Percentiles rank a stretch among this genome's conserved stretches.
phyloP scores from a whole-genome alignment of 1,140 invertebrate genomes.

The Camponotus vicinus region DNA sequence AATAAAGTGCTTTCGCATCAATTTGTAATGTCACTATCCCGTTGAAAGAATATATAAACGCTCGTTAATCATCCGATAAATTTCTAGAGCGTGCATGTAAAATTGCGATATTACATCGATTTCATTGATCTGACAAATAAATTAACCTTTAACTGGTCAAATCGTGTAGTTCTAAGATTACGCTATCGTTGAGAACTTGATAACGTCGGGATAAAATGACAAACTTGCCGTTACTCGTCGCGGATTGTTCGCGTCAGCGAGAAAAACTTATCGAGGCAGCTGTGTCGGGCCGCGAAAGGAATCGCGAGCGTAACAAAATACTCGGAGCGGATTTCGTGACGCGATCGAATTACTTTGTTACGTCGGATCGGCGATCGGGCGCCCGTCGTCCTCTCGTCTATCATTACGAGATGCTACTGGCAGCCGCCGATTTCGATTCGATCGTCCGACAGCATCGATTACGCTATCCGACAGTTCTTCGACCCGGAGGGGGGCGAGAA shows the following conservation, averaged over 20 bases:
- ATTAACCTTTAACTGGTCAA: conserved; percentile 5
- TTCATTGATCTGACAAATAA: neutral
- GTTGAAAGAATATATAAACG: neutral
- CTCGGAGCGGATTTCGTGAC: conserved; percentile 48
- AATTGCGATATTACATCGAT: conserved; percentile 10
- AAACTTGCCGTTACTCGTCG: neutral
- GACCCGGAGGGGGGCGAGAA: conserved; percentile 41
- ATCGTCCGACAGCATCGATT: conserved; percentile 69
- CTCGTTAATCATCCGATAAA: conserved; percentile 23
- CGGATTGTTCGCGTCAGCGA: conserved; percentile 12
- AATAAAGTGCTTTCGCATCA: conserved; percentile 19
- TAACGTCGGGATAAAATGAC: conserved; percentile 18
- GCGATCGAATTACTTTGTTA: conserved; percentile 60
- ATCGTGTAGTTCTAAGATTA: conserved; percentile 24
- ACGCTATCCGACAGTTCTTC: conserved; percentile 49
- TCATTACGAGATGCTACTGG: conserved; percentile 36
- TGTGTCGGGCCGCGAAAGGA: conserved; percentile 13
- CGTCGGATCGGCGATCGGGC: conserved; percentile 25
- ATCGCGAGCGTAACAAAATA: conserved; percentile 33
- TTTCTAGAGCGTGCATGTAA: neutral
- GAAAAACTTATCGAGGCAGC: conserved; percentile 28
- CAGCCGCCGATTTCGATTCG: conserved; percentile 58
- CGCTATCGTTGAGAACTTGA: conserved; percentile 22
- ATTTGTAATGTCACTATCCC: conserved; percentile 3
- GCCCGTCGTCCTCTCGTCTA: conserved; percentile 27